Conservation (phyloP, 2,888 invertebrate species). For the Ormyrus rosae region DNA sequence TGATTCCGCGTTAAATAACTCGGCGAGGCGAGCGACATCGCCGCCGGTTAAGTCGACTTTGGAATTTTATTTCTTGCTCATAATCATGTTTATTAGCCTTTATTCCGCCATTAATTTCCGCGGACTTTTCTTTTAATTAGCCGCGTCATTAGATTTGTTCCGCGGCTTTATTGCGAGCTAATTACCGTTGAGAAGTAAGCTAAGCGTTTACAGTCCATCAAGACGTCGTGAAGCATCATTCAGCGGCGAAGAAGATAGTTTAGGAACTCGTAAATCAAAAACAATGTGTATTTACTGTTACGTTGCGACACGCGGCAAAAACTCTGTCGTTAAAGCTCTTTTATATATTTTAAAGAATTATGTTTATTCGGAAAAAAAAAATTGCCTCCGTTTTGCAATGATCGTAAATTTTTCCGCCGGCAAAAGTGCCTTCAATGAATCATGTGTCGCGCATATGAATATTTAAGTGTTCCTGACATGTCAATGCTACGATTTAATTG, state of each 20-base stretch:
- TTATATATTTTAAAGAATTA: too few species aligned
- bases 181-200: background rate
- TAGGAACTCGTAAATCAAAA: slow-evolving; percentile 24
- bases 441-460: too few species aligned
- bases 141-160: background rate
- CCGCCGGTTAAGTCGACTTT: slow-evolving; percentile 8
- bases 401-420: too few species aligned
- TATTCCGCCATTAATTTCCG: background rate
- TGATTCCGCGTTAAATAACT: slow-evolving; percentile 22
- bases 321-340: too few species aligned
- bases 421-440: too few species aligned
- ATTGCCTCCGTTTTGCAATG: too few species aligned
- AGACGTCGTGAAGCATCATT: slow-evolving; percentile 6
- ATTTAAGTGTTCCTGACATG: too few species aligned
- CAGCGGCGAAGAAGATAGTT: slow-evolving; percentile 2
- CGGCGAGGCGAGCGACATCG: background rate
- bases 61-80: slow-evolving; percentile 28
- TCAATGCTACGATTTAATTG: too few species aligned
- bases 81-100: slow-evolving; percentile 29
- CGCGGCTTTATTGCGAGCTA: slow-evolving; percentile 13
- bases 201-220: slow-evolving; percentile 20
- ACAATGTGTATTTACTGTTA: slow-evolving; percentile 5
- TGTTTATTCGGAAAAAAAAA: too few species aligned
- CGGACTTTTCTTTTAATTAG: background rate
- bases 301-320: background rate